These are phyloP conservation scores for Drosophila mauritiana DNA, from an alignment of 1,140 invertebrate species.

Conservation along the genomic window DNA sequence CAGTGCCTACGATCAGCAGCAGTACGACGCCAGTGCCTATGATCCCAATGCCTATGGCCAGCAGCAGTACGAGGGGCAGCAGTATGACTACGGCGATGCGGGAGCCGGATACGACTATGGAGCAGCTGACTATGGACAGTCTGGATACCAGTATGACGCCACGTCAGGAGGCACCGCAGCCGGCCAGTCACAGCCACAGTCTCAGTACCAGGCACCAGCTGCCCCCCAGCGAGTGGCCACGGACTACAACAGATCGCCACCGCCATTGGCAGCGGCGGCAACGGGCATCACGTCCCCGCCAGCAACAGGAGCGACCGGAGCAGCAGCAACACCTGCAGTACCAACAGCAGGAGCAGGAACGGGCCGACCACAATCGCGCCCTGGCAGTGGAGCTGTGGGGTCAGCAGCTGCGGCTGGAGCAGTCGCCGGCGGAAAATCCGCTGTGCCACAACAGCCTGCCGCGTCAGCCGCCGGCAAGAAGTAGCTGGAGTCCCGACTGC, in stretches of 20 bases:
- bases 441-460: slow-evolving; percentile 84
- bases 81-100: slow-evolving; percentile 63
- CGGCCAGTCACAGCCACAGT: slow-evolving; percentile 31
- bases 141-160: slow-evolving; percentile 66
- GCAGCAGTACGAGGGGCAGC: slow-evolving; percentile 71
- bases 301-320: slow-evolving; percentile 36
- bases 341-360: slow-evolving; percentile 40
- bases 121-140: slow-evolving; percentile 63
- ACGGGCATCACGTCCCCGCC: slow-evolving; percentile 42
- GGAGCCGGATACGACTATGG: slow-evolving; percentile 58
- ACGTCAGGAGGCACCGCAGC: slow-evolving; percentile 46
- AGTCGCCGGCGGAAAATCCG: slow-evolving; percentile 64
- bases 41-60: slow-evolving; percentile 67
- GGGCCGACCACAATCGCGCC: slow-evolving; percentile 78
- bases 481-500: slow-evolving; percentile 70
- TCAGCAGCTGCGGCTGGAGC: slow-evolving; percentile 68
- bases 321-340: slow-evolving; percentile 27
- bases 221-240: slow-evolving; percentile 32
- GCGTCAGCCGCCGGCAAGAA: slow-evolving; percentile 76
- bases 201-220: slow-evolving; percentile 26
- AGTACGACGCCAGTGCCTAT: slow-evolving; percentile 77
- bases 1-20: slow-evolving; percentile 82
- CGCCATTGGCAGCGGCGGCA: slow-evolving; percentile 47
- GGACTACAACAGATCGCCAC: slow-evolving; percentile 65
- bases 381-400: slow-evolving; percentile 81